phyloP scores from a whole-genome alignment of 2,888 invertebrate species.

The Campaea margaritaria region DNA sequence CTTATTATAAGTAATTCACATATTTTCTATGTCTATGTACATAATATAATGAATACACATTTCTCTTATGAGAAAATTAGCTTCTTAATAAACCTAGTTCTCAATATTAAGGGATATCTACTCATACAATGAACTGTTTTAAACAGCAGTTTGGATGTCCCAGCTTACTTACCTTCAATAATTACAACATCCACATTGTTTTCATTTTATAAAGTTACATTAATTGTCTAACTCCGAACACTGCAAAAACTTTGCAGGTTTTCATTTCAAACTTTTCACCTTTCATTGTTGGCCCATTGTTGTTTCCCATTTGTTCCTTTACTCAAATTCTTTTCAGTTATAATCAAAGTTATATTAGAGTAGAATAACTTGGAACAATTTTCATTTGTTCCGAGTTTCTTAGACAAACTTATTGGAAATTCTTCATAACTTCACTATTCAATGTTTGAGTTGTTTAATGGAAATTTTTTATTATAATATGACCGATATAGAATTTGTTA shows the following conservation, averaged over 20 bases:
- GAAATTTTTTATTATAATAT: background rate
- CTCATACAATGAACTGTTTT: no score
- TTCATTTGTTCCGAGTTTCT: conserved; percentile 34
- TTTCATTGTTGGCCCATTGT: conserved; percentile 70
- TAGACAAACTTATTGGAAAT: conserved; percentile 16
- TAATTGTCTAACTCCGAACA: conserved; percentile 4
- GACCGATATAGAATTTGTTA: background rate
- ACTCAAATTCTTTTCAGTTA: conserved; percentile 60
- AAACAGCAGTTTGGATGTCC: no score
- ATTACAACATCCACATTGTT: conserved; percentile 37
- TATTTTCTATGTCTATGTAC: no score
- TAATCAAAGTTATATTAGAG: conserved; percentile 60
- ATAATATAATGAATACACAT: no score
- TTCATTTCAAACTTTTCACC: conserved; percentile 70
- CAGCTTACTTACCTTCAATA: no score
- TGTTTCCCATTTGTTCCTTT: conserved; percentile 62
- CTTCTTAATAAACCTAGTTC: no score
- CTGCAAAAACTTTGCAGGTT: conserved; percentile 68
- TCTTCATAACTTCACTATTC: conserved; percentile 19
- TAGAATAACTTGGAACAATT: conserved; percentile 35
- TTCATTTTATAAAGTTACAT: conserved; percentile 38
- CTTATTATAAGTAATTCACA: no score
- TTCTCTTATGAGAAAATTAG: no score
- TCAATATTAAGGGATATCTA: no score
- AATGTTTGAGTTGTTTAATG: conserved; percentile 5